Conservation (phyloP, 2,888 invertebrate genomes). For the Drosophila birchii region DNA sequence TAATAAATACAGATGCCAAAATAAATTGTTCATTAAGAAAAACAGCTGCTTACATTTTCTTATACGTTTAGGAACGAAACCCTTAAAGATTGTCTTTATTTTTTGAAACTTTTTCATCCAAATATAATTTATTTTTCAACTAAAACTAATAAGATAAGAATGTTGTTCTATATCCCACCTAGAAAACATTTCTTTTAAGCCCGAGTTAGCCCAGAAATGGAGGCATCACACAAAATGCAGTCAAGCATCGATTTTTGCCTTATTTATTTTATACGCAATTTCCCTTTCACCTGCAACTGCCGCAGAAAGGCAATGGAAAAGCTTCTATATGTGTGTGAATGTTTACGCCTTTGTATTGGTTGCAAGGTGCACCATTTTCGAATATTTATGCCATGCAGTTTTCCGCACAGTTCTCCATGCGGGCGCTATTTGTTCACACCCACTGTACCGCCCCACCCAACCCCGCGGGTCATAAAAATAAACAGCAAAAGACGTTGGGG, state of each 20-base stretch:
- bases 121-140: neutral
- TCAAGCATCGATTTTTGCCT: slow-evolving; percentile 43
- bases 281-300: slow-evolving; percentile 16
- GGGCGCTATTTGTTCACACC: slow-evolving; percentile 17
- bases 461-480: slow-evolving; percentile 10
- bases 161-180: neutral
- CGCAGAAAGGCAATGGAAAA: neutral
- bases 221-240: slow-evolving; percentile 22
- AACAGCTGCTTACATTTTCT: no score
- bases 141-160: neutral
- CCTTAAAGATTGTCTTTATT: neutral
- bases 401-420: slow-evolving; percentile 21
- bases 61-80: no score
- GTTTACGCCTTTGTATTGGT: neutral
- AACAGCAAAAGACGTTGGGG: slow-evolving; percentile 20
- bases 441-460: slow-evolving; percentile 17
- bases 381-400: slow-evolving; percentile 42
- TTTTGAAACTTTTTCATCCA: neutral
- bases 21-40: no score
- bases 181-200: neutral
- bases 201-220: slow-evolving; percentile 14
- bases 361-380: slow-evolving; percentile 31
- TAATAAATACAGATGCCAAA: no score
- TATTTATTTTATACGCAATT: slow-evolving; percentile 42
- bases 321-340: neutral